Base-by-base conservation (phyloP, 2,888 invertebrate species). In the Drosophila emarginata region DNA sequence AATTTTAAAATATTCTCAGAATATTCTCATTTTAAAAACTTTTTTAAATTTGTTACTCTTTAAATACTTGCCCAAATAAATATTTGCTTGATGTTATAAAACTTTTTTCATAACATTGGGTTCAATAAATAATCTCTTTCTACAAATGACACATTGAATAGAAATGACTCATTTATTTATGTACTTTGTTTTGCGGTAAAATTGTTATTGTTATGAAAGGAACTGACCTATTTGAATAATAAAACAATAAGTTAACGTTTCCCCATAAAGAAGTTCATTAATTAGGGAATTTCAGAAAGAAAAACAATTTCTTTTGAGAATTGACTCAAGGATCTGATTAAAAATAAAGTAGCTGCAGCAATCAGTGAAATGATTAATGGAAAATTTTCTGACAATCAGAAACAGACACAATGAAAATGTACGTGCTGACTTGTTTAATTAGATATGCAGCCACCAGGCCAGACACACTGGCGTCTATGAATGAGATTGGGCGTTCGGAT, bases 391-490 rank as follows among this genome's bases (percentile, higher is more conserved):
- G 18, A 45, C 4, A 18, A 21, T 12, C 18, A 45, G 18, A 45
- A 6, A 18, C 45, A 7, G 40, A 45, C 36, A 28, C 28, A 52
- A 36, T 40, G 54, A 28, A 52, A 52, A 36, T 40, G 18, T 7
- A 21, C 12, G 40, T 45, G 45, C 51, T 37, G 57, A 26, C 54
- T 58, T 64, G 53, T 58, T 51, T 59, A 64, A 72, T 71, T 71
- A 51, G 65, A 50, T 37, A 72, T 72, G 60, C 72, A 73, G 58
- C n/a, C 54, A 40, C 18, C 40, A 26, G 66, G 79, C 77, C 75
- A 81, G 81, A 81, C 81, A 56, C 40, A 57, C 52, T 79, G 81
- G 81, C 81, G 81, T 84, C 81, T 45, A 58, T 32, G 54, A 60
- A 18, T 36, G 54, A 54, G 79, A 60, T 72, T 72, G 36, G 79